Conservation (phyloP, 2,888 invertebrate species). For the Cantharis lateralis region DNA sequence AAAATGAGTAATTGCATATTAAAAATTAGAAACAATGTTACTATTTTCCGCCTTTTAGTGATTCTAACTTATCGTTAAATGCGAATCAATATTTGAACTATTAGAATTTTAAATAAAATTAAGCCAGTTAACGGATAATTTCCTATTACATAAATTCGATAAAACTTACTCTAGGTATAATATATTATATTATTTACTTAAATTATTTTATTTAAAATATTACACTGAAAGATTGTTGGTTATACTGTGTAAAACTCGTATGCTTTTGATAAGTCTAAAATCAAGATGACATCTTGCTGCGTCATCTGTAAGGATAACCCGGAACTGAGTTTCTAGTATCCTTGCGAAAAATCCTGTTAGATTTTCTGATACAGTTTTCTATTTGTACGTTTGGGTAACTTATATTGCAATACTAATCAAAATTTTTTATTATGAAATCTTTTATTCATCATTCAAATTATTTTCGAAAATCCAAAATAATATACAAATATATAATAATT, state of each 20-base stretch:
- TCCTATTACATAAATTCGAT: background rate
- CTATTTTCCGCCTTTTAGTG: background rate
- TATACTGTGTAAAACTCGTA: background rate
- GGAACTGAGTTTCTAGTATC: constrained; percentile 9
- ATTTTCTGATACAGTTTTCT: background rate
- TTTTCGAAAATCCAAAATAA: no score
- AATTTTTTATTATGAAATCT: background rate
- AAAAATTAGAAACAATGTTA: background rate
- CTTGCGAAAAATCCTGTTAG: background rate
- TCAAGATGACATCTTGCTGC: constrained; percentile 23
- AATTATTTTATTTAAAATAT: background rate
- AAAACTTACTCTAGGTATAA: background rate
- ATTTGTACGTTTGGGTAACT: background rate
- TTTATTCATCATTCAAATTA: no score
- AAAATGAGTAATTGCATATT: background rate
- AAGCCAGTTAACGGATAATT: background rate
- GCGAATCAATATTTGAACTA: background rate
- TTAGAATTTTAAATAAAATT: background rate
- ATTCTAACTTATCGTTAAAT: background rate
- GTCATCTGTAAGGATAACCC: constrained; percentile 20
- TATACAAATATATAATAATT: no score
- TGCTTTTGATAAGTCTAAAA: background rate
- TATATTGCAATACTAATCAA: background rate
- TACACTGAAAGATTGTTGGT: background rate
- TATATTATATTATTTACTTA: background rate